Evolutionary conservation across 1,140 invertebrate genomes (phyloP), one percentile per base, ranked within the genome.

Genomic region (Drosophila albomicans): DNA sequence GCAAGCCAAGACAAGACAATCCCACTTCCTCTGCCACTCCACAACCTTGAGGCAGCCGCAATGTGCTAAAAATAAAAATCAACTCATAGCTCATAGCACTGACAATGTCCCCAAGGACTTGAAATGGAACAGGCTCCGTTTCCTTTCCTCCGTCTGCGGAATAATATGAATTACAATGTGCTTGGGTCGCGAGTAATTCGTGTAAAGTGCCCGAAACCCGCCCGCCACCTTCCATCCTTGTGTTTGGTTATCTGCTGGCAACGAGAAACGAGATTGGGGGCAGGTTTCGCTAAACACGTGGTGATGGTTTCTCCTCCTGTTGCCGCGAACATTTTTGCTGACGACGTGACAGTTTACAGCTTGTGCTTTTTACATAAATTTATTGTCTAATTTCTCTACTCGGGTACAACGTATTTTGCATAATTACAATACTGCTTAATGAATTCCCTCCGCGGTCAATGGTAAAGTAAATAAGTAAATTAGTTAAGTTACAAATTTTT

Each of bases 91-190:
- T 67, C 54, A 41, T 6, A 20, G 35, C 43, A 7, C 30, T 38
- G 59, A 56, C 68, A 25, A 32, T 49, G 45, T 76, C 74, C 74
- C 74, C 62, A 76, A 76, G 69, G 74, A 72, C 66, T 76, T 56
- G 41, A 72, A 72, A 72, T 71, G 68, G 61, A 51, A 63, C 67
- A 61, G 62, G 41, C 71, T 68, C 61, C 38, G 20, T 25, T 25
- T 25, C 38, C 32, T 1, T 7, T 4, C 32, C 38, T 30, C 25
- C 10, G 35, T 15, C 49, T n/a, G 58, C 38, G 38, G 79, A 68
- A 87, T 88, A 88, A 84, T 87, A 88, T 87, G 84, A 87, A 87
- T 88, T 84, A 87, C 84, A 87, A 87, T 84, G 67, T 69, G 82
- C 59, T 79, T 51, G 73, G 77, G 73, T 79, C 8, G 71, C 77